Percentiles rank a stretch among this genome's conserved stretches.
These are phyloP conservation scores for Ophiodon elongatus DNA, from an alignment of 2,113 vertebrate genomes.

Conservation along the genomic window DNA sequence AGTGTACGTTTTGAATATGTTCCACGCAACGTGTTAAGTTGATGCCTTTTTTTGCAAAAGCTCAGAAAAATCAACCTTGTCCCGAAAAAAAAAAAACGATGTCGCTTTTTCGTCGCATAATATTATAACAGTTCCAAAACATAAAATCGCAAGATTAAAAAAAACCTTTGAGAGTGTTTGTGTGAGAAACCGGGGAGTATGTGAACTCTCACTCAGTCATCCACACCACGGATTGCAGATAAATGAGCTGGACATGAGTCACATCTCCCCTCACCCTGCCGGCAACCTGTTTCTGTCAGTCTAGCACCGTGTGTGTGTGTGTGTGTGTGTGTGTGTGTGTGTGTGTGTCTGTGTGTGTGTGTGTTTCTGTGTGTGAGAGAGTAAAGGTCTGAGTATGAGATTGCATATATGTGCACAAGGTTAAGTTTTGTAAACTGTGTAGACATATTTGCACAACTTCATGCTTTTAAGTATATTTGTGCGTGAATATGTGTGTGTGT, in stretches of 20 bases:
- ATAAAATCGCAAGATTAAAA: not conserved
- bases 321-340: constrained; percentile 29
- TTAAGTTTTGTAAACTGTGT: not conserved
- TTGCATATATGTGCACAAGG: not conserved
- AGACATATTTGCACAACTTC: not conserved
- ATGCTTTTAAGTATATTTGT: not conserved
- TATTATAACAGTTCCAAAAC: not conserved
- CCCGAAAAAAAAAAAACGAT: not conserved
- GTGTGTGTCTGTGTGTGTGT: constrained; percentile 29
- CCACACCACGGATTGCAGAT: constrained; percentile 60
- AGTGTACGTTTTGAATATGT: not conserved
- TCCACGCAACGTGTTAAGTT: not conserved
- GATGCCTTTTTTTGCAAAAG: too few species aligned
- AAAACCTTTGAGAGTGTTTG: constrained; percentile 30
- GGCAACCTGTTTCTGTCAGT: constrained; percentile 89
- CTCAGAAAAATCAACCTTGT: too few species aligned
- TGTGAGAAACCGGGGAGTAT: constrained; percentile 26
- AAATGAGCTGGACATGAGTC: constrained; percentile 77
- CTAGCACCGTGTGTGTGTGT: constrained; percentile 44
- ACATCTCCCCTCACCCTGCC: constrained; percentile 70
- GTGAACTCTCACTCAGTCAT: constrained; percentile 53
- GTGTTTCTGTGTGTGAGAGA: constrained; percentile 15
- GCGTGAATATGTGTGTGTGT: not conserved
- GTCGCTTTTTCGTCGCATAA: not conserved
- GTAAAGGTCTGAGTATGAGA: not conserved